phyloP scores from a whole-genome alignment of 2,888 invertebrate genomes.

The Antheraea yamamai region DNA sequence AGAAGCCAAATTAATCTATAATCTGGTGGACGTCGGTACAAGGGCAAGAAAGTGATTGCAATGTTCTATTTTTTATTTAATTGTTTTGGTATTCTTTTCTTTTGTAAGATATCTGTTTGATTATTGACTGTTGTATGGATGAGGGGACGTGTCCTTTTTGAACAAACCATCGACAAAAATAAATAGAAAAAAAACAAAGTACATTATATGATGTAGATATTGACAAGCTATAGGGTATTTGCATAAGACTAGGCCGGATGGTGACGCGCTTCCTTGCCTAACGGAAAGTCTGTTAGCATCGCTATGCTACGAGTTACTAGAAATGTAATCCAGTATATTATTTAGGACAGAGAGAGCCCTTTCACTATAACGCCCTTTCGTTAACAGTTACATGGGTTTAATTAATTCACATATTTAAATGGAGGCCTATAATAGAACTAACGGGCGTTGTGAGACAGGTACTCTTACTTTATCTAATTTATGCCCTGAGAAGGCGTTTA shows the following conservation, averaged over 20 bases:
- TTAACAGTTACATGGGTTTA: not conserved
- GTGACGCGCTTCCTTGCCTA: conserved; percentile 19
- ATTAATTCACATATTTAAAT: conserved; percentile 4
- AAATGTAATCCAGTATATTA: not conserved
- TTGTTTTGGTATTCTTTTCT: too few species aligned
- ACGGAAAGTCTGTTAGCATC: conserved; percentile 13
- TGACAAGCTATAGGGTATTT: conserved; percentile 5
- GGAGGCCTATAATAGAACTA: not conserved
- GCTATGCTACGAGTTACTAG: conserved; percentile 10
- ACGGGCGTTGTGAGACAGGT: too few species aligned
- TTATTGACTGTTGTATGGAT: too few species aligned
- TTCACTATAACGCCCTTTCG: conserved; percentile 4
- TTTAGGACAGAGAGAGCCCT: not conserved
- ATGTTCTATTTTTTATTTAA: too few species aligned
- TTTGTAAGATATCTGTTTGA: too few species aligned
- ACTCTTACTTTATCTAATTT: too few species aligned
- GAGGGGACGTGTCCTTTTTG: too few species aligned
- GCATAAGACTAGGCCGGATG: conserved; percentile 19
- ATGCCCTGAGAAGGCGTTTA: too few species aligned
- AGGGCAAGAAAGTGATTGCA: too few species aligned
- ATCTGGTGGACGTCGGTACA: too few species aligned
- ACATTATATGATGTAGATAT: not conserved
- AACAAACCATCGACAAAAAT: too few species aligned
- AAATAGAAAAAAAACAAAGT: not conserved
- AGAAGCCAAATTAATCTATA: too few species aligned